Evolutionary conservation across 2,888 invertebrate species (phyloP).

Genomic region (Meiosimyza decipiens): DNA sequence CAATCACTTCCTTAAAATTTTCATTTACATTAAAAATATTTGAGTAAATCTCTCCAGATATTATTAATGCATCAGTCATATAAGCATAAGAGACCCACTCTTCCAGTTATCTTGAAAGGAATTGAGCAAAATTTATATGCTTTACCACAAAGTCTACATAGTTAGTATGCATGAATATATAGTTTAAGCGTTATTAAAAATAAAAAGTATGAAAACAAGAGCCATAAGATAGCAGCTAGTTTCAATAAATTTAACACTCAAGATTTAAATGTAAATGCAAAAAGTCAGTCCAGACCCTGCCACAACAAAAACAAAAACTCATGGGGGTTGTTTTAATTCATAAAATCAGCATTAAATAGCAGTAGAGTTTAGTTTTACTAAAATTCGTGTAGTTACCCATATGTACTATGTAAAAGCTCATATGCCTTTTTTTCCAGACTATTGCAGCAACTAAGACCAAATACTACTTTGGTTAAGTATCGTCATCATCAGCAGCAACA

Average conservation of each 20-base stretch:
- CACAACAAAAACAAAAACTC: background rate
- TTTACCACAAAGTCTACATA: too few species aligned
- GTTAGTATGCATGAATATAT: too few species aligned
- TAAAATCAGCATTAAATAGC: background rate
- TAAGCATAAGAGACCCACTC: too few species aligned
- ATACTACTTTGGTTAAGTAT: constrained; percentile 10
- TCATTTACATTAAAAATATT: too few species aligned
- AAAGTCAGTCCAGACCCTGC: background rate
- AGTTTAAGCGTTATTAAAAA: too few species aligned
- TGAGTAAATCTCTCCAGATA: too few species aligned
- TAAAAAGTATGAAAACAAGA: too few species aligned
- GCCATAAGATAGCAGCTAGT: too few species aligned
- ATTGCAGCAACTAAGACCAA: constrained; percentile 17
- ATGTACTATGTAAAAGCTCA: background rate
- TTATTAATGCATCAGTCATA: too few species aligned
- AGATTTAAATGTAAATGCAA: background rate
- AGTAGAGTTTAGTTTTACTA: background rate
- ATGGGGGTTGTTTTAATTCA: constrained; percentile 13
- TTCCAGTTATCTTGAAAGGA: too few species aligned
- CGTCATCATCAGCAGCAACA: background rate
- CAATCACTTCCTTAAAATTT: too few species aligned
- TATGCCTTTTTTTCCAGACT: background rate
- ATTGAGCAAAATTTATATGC: too few species aligned
- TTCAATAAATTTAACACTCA: background rate
- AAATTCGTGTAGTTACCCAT: background rate